Evolutionary conservation across 2,888 invertebrate genomes (phyloP).

Genomic region (Priocnemis perturbator): DNA sequence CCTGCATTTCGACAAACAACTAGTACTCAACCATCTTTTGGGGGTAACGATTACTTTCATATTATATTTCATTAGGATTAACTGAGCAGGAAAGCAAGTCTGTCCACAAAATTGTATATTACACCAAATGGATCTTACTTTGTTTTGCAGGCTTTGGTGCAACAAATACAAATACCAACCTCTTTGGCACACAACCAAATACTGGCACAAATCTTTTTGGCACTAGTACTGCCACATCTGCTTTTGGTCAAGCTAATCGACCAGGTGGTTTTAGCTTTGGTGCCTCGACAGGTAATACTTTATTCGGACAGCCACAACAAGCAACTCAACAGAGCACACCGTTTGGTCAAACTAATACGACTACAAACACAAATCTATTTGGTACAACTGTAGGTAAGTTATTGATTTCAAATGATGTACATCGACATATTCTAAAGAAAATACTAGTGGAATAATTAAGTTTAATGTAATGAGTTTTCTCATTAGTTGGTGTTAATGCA

Average conservation of each 20-base stretch:
- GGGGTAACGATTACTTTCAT: slow-evolving; percentile 57
- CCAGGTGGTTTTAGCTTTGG: slow-evolving; percentile 81
- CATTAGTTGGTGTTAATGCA: slow-evolving; percentile 18
- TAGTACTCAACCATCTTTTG: slow-evolving; percentile 76
- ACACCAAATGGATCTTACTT: not conserved
- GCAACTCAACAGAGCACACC: slow-evolving; percentile 72
- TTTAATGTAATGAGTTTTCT: not conserved
- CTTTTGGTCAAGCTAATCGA: slow-evolving; percentile 81
- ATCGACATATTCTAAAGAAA: too few relatives aligned
- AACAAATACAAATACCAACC: slow-evolving; percentile 67
- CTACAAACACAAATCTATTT: slow-evolving; percentile 75
- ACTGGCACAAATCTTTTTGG: slow-evolving; percentile 81
- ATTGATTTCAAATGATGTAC: not conserved
- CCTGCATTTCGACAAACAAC: slow-evolving; percentile 82
- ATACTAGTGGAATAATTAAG: too few relatives aligned
- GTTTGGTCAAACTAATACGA: slow-evolving; percentile 77
- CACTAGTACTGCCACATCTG: slow-evolving; percentile 76
- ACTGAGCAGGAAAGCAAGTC: too few relatives aligned
- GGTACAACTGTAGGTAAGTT: slow-evolving; percentile 66
- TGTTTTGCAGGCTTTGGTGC: slow-evolving; percentile 68
- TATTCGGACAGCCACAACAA: slow-evolving; percentile 80
- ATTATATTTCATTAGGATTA: slow-evolving; percentile 14
- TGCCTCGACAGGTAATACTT: slow-evolving; percentile 77
- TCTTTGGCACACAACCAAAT: slow-evolving; percentile 77
- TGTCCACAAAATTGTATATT: not conserved